Conservation (phyloP, 2,113 vertebrate genomes). For the Lasiurus borealis region DNA sequence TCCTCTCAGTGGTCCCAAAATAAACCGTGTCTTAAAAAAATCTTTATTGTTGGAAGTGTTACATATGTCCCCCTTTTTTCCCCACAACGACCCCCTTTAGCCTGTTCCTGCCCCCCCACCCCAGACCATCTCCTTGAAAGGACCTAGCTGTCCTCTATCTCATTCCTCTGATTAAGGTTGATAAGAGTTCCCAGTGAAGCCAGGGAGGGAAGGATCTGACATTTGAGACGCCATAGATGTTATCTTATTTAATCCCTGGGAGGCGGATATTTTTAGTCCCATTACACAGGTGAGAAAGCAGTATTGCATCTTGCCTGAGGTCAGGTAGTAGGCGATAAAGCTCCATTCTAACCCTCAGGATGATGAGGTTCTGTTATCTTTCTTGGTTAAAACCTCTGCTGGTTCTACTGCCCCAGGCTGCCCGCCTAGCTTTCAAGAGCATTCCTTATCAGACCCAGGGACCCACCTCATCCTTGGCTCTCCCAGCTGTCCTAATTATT, state of each 20-base stretch:
- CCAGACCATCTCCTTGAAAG: background rate
- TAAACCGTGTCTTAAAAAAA: background rate
- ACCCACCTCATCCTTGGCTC: background rate
- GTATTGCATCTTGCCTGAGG: constrained; percentile 25
- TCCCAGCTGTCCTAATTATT: background rate
- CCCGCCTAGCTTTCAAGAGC: constrained; percentile 10
- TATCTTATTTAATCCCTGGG: constrained; percentile 43
- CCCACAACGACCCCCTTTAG: no score
- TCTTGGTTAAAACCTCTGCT: constrained; percentile 9
- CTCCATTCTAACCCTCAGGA: background rate
- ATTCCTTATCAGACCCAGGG: background rate
- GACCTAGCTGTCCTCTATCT: constrained; percentile 49
- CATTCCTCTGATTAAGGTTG: constrained; percentile 44
- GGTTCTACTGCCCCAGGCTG: background rate
- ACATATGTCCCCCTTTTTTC: no score
- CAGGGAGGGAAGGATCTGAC: constrained; percentile 40
- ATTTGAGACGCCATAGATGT: constrained; percentile 18
- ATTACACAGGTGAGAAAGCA: constrained; percentile 54
- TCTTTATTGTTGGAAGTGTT: no score
- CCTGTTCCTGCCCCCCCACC: no score
- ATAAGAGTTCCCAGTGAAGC: constrained; percentile 32
- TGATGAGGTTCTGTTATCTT: background rate
- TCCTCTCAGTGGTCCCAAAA: constrained; percentile 43
- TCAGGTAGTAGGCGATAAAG: background rate
- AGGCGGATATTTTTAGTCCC: constrained; percentile 60